These are phyloP conservation scores for Spisula solida DNA, from an alignment of 2,888 invertebrate genomes.

Conservation along the genomic window DNA sequence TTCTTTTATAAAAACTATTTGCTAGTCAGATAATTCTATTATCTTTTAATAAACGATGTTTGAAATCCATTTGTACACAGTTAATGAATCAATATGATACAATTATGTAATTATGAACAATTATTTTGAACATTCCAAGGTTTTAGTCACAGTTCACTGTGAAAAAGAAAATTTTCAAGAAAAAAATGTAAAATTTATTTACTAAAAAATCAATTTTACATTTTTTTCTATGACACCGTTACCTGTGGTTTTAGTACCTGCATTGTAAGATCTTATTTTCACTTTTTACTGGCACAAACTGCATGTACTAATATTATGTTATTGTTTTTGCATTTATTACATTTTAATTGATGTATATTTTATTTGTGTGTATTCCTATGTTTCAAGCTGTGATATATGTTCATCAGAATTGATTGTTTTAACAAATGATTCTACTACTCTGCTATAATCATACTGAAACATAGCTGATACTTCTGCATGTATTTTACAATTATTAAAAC, in stretches of 20 bases:
- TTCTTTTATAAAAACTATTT: not conserved
- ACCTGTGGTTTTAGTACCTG: no score
- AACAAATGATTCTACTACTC: not conserved
- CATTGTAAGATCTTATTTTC: not conserved
- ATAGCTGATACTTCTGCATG: no score
- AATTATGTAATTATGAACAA: no score
- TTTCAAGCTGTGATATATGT: not conserved
- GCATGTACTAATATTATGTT: not conserved
- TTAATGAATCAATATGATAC: no score
- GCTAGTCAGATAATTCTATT: constrained; percentile 10
- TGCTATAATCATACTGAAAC: not conserved
- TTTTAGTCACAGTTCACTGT: no score
- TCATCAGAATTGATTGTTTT: not conserved
- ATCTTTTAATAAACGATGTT: not conserved
- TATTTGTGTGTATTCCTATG: not conserved
- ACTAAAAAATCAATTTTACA: no score
- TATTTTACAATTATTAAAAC: no score
- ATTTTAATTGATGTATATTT: constrained; percentile 12
- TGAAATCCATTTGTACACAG: not conserved
- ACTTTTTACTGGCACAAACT: not conserved
- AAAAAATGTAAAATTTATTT: no score
- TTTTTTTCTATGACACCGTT: no score
- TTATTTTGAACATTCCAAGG: no score
- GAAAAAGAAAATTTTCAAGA: no score
- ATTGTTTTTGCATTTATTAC: constrained; percentile 16